Base-by-base conservation (phyloP, 2,113 vertebrate genomes). In the Coryphaenoides rupestris region DNA sequence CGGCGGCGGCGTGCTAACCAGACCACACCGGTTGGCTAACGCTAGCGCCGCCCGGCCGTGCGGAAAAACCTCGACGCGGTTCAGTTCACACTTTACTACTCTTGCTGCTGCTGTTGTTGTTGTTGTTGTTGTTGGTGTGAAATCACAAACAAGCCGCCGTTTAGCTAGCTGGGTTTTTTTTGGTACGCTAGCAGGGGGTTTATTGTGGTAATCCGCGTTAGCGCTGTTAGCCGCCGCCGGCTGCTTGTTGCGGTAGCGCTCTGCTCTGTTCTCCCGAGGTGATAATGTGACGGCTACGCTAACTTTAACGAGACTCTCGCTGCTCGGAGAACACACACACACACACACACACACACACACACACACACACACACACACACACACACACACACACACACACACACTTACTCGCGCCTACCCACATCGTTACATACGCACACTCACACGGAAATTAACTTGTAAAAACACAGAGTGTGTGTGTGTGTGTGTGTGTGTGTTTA, bases 1-100 rank as follows among this genome's bases (percentile, higher is more conserved):
- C 87, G 94, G 94, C 95, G 92, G 93, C 89, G 94, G 92, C 87
- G 87, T 92, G 94, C 94, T 93, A 98, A 98, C 95, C 95, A 98
- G 96, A 91, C 93, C 94, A 96, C 94, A 94, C 95, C 95, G 95
- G 94, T 96, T 96, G 96, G 94, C 93, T 96, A 7, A 40, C 7
- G 92, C 93, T 94, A 95, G 97, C 95, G 93, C 94, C 95, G n/a
- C n/a, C n/a, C n/a, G n/a, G n/a, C n/a, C n/a, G n/a, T n/a, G n/a
- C n/a, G n/a, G n/a, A n/a, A n/a, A n/a, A n/a, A n/a, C n/a, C n/a
- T n/a, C n/a, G n/a, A n/a, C n/a, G n/a, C n/a, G n/a, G n/a, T n/a
- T n/a, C n/a, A n/a, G 24, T 26, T 90, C 88, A 91, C 91, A 92
- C 87, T 94, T 92, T 94, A 88, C 84, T 84, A 86, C 83, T 88